These are phyloP conservation scores for Amazonetta brasiliensis DNA, from an alignment of 2,797 vertebrate species.

Conservation along the genomic window DNA sequence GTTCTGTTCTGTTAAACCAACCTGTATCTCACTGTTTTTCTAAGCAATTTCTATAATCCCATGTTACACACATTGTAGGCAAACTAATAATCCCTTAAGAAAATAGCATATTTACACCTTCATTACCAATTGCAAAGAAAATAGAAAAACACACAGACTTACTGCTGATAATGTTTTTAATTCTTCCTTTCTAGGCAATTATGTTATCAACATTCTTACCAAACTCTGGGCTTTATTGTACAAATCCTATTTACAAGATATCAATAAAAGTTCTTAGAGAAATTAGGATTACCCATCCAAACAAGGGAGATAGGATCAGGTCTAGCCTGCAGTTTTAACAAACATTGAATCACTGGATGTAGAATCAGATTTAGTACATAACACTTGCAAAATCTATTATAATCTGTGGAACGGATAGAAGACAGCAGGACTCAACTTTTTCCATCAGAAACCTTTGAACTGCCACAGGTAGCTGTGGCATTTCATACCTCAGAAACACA, in stretches of 20 bases:
- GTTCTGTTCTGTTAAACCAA: background rate
- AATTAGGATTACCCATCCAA: background rate
- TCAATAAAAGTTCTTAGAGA: slow-evolving; percentile 1
- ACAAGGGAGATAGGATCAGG: background rate
- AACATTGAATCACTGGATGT: background rate
- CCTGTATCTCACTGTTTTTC: background rate
- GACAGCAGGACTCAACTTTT: background rate
- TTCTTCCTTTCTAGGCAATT: background rate
- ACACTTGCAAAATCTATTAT: background rate
- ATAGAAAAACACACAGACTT: background rate
- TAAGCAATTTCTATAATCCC: background rate
- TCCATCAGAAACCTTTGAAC: background rate
- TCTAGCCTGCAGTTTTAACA: background rate
- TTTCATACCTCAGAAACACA: slow-evolving; percentile 16
- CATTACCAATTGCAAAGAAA: background rate
- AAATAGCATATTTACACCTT: background rate
- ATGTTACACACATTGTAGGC: background rate
- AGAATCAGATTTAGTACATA: background rate
- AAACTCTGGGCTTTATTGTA: background rate
- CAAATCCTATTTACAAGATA: background rate
- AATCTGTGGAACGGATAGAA: background rate
- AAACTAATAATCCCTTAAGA: background rate
- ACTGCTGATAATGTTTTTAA: background rate
- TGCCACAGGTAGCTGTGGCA: background rate
- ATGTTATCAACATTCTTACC: background rate